Percentiles rank a stretch among this genome's conserved stretches.
Conservation (phyloP, 2,888 invertebrate genomes). For the Halocaridina rubra region DNA sequence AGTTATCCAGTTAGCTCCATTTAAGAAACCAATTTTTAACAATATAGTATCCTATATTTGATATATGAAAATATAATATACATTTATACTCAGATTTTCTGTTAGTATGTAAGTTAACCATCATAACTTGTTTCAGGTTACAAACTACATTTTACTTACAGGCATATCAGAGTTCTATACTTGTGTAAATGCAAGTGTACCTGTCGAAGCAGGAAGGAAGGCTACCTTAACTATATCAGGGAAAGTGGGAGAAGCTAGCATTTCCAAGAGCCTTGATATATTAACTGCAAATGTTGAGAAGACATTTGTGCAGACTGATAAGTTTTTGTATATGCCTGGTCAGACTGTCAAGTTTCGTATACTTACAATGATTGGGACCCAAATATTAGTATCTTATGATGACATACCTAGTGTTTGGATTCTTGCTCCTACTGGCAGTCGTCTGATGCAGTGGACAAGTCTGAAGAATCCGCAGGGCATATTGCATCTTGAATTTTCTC, state of each 20-base stretch:
- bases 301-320: not conserved
- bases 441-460: not conserved
- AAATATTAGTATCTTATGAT: not conserved
- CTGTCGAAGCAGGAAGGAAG: not conserved
- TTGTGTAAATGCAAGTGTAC: not conserved
- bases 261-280: not conserved
- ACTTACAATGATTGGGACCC: not conserved
- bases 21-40: too few species aligned
- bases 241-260: not conserved
- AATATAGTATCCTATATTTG: too few species aligned
- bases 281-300: not conserved
- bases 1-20: too few species aligned
- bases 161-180: not conserved
- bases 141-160: not conserved
- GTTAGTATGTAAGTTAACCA: too few species aligned
- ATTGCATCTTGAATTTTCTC: not conserved
- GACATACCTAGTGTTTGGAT: not conserved
- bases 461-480: not conserved
- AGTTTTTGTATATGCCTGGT: not conserved
- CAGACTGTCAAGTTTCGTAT: not conserved
- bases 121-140: too few species aligned
- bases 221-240: not conserved
- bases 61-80: too few species aligned
- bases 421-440: not conserved
- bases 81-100: too few species aligned